Base-by-base conservation (phyloP, 2,888 invertebrate genomes). In the Xestia c-nigrum region DNA sequence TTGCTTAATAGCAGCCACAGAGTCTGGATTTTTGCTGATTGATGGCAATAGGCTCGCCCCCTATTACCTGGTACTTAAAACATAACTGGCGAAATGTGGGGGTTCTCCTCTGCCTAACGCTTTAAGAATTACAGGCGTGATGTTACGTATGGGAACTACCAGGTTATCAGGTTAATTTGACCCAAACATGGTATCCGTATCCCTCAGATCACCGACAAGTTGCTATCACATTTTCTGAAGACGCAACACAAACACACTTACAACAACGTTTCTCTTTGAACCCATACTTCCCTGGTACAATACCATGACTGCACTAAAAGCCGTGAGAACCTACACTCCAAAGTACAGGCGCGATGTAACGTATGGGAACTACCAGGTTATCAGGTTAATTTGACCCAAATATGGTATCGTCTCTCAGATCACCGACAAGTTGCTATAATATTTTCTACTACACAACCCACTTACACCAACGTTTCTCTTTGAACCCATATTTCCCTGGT, bases 251-350 rank as follows among this genome's bases (percentile, higher is more conserved):
- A 47, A 40, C 52, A 19, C 14, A 70, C 61, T 65, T 46, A 59
- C 14, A 70, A 59, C 55, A 4, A 63, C 69, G 21, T n/a, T 68
- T 63, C 43, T 61, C 63, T 71, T 73, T 31, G 21, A 65, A n/a
- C 40, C 21, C 50, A 67, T 59, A 68, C 61, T 64, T 64, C 47
- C 71, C 65, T 65, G 19, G 65, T 72, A 70, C 72, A 78, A 67
- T 83, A 43, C 66, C 38, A 72, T 72, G 78, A 71, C 68, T 57
- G 65, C 64, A 59, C 68, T 84, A 79, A 83, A 72, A 83, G 74
- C 74, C 63, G 78, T 83, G 63, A 72, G 72, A 69, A 66, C 46
- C 57, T 86, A n/a, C n/a, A n/a, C n/a, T n/a, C n/a, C n/a, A n/a
- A n/a, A n/a, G n/a, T 50, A 19, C 50, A 50, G 16, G 16, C 47